Base-by-base conservation (phyloP, 2,797 vertebrate species). In the Amblyraja radiata region DNA sequence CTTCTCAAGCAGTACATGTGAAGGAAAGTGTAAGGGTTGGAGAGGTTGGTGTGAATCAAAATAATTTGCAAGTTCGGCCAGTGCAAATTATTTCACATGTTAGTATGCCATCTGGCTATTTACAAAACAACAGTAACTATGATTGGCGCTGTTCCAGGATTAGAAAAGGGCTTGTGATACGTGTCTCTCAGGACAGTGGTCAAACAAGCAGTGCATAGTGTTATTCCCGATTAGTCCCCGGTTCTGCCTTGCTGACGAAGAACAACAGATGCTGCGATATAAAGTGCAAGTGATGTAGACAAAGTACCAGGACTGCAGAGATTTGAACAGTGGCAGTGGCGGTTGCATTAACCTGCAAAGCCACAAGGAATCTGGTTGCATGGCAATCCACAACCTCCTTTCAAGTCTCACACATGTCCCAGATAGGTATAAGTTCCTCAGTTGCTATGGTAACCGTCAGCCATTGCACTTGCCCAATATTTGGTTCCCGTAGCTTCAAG, bases 41-140 rank as follows among this genome's bases (percentile, higher is more conserved):
- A 58, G 68, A 92, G 10, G 1, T 54, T 92, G 39, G 90, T 92
- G 90, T 63, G 90, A 92, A 76, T 21, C 71, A 74, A 92, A 71
- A 92, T 74, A 92, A 92, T 92, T 92, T 92, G 21, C 90, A 91
- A 91, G 88, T 91, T 23, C 16, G 36, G 68, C 65, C 36, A 76
- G 36, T 28, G 71, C 18, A 54, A 54, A 54, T 54, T 54, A 54
- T 54, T 76, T 11, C 5, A 54, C 23, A 76, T 1, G n/a, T 54
- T 28, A 39, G 18, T 68, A 16, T 92, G 14, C 90, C 90, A 92
- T 74, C 68, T 92, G 90, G 90, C 92, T 14, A 71, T 76, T 76
- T 54, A 58, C 10, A 54, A 71, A 92, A 58, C 54, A 74, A 54
- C 11, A 28, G 90, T 39, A 54, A 39, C 21, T 58, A 28, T 92